phyloP scores from a whole-genome alignment of 1,140 invertebrate genomes.

The Myzus persicae region DNA sequence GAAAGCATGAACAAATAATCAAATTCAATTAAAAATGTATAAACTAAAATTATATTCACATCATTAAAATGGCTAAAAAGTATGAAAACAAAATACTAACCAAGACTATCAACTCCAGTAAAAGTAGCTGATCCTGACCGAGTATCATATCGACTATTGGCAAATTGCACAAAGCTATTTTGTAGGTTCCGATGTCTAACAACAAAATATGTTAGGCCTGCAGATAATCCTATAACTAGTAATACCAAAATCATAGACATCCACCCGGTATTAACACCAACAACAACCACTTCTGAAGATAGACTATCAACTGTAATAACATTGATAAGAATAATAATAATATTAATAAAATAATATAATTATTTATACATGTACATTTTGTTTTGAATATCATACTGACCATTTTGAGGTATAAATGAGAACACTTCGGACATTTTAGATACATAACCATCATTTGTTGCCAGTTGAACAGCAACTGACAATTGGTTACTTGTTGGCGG shows the following conservation, averaged over 20 bases:
- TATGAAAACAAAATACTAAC: slow-evolving; percentile 64
- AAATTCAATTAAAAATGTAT: neutral
- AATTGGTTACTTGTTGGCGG: slow-evolving; percentile 67
- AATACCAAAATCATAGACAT: slow-evolving; percentile 66
- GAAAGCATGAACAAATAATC: neutral
- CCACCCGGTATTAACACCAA: slow-evolving; percentile 63
- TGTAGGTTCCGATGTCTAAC: slow-evolving; percentile 78
- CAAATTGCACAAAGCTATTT: slow-evolving; percentile 81
- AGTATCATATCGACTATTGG: slow-evolving; percentile 86
- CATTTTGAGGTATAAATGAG: slow-evolving; percentile 64
- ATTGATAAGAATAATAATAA: neutral
- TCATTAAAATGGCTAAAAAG: neutral
- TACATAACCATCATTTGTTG: slow-evolving; percentile 72
- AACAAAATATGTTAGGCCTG: slow-evolving; percentile 72
- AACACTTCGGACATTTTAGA: slow-evolving; percentile 72
- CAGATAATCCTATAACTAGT: slow-evolving; percentile 68
- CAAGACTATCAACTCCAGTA: slow-evolving; percentile 73
- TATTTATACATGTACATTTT: neutral
- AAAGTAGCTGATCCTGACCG: slow-evolving; percentile 86
- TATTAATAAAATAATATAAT: neutral
- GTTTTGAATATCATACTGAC: neutral
- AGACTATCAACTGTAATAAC: slow-evolving; percentile 6
- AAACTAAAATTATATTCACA: neutral
- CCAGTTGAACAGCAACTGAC: slow-evolving; percentile 72
- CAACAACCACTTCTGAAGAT: slow-evolving; percentile 60